phyloP scores from a whole-genome alignment of 2,888 invertebrate species.

The Eubasilissa splendida region DNA sequence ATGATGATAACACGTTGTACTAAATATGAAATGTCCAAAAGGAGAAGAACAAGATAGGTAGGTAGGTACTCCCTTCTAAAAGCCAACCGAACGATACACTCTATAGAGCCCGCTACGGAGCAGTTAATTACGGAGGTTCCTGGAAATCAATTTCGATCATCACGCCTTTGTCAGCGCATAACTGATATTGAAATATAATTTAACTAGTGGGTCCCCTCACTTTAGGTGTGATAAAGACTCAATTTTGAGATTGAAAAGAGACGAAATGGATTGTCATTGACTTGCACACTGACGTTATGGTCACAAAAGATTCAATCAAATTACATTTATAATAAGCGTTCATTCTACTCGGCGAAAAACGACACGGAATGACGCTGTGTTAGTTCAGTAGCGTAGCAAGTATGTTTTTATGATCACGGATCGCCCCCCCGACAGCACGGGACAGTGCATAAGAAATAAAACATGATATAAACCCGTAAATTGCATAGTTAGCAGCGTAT shows the following conservation, averaged over 20 bases:
- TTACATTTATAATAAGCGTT: conserved; percentile 17
- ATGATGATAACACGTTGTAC: too few relatives aligned
- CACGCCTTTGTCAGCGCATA: conserved; percentile 20
- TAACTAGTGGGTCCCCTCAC: neutral
- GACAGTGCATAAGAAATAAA: too few relatives aligned
- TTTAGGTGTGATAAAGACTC: neutral
- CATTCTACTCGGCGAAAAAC: neutral
- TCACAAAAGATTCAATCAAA: conserved; percentile 29
- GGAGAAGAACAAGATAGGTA: too few relatives aligned
- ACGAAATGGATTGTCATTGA: conserved; percentile 26
- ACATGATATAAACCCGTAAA: too few relatives aligned
- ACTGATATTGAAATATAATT: conserved; percentile 37
- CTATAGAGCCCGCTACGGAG: conserved; percentile 16
- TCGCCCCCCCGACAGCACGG: too few relatives aligned
- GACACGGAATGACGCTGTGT: too few relatives aligned
- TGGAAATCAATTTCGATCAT: conserved; percentile 15
- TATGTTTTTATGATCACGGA: too few relatives aligned
- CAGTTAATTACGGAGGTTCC: conserved; percentile 23
- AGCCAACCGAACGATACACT: conserved; percentile 9
- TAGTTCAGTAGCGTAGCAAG: too few relatives aligned
- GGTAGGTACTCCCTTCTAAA: too few relatives aligned
- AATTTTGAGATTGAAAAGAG: conserved; percentile 29
- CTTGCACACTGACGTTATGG: conserved; percentile 25
- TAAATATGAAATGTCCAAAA: too few relatives aligned
- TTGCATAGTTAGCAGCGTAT: too few relatives aligned